A percentile compares a stretch with the other conserved stretches of the same genome.
Conservation (phyloP, 2,113 vertebrate genomes). For the Megaptera novaeangliae region DNA sequence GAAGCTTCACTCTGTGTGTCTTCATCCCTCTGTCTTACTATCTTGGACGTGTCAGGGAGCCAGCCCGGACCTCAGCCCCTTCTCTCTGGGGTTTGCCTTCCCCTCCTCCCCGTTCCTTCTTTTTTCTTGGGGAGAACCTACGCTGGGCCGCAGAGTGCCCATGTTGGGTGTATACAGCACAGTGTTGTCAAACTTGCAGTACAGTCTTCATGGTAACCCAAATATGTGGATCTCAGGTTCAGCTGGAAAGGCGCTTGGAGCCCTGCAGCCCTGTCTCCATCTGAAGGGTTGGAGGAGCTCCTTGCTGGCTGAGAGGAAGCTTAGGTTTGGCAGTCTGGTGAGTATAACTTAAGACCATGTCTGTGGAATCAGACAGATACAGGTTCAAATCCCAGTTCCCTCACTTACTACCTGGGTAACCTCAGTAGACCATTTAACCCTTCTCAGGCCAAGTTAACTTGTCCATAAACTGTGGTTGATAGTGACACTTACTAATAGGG, state of each 20-base stretch:
- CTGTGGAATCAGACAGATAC: not conserved
- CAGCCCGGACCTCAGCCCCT: not conserved
- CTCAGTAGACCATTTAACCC: not conserved
- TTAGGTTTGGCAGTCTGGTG: not conserved
- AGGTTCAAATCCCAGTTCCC: not conserved
- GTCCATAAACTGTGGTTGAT: not conserved
- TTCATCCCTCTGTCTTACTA: accelerated
- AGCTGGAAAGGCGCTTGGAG: not conserved
- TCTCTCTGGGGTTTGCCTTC: not conserved
- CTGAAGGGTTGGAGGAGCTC: not conserved
- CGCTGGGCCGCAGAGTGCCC: not conserved
- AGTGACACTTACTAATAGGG: not conserved
- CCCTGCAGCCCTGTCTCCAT: not conserved
- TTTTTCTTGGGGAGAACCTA: not conserved
- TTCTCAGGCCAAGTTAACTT: not conserved
- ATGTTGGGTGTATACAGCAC: accelerated
- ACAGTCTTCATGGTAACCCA: not conserved
- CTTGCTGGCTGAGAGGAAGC: not conserved
- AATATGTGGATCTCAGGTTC: not conserved
- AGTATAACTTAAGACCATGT: not conserved
- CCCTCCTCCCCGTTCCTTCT: not conserved
- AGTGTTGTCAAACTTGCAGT: not conserved
- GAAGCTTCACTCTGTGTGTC: not conserved
- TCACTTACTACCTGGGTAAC: not conserved
- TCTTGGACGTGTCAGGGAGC: accelerated